Percentiles rank a stretch among this genome's conserved stretches.
Conservation (phyloP, 2,113 vertebrate genomes). For the Lepus europaeus region DNA sequence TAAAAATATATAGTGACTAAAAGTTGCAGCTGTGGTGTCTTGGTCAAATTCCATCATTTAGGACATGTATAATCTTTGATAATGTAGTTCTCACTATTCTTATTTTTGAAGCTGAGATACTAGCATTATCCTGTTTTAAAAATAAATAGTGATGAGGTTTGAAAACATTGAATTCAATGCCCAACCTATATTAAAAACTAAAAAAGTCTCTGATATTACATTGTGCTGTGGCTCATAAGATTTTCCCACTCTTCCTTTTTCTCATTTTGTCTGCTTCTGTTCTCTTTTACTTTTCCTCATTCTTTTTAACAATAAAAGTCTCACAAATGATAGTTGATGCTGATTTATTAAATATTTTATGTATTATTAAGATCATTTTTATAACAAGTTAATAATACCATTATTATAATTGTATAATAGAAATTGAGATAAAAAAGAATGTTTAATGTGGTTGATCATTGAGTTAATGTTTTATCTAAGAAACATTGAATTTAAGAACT, state of each 20-base stretch:
- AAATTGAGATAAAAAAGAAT: background rate
- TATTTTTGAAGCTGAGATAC: background rate
- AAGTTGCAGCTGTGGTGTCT: background rate
- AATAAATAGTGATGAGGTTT: background rate
- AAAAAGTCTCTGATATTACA: background rate
- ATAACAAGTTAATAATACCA: background rate
- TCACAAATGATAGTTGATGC: background rate
- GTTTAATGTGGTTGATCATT: background rate
- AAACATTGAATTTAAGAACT: slow-evolving; percentile 10
- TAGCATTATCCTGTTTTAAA: background rate
- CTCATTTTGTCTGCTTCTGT: background rate
- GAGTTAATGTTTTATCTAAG: background rate
- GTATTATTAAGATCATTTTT: background rate
- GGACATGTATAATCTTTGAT: background rate
- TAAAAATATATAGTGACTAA: background rate
- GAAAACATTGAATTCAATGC: background rate
- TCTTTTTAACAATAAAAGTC: background rate
- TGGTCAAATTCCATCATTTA: background rate
- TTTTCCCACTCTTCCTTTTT: background rate
- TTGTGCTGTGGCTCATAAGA: background rate
- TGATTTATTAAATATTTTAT: background rate
- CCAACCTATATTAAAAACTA: background rate
- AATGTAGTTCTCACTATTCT: background rate
- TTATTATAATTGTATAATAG: background rate
- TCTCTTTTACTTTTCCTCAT: slow-evolving; percentile 6